These are phyloP conservation scores for Tetranychus piercei DNA, from an alignment of 2,888 invertebrate genomes.

Conservation along the genomic window DNA sequence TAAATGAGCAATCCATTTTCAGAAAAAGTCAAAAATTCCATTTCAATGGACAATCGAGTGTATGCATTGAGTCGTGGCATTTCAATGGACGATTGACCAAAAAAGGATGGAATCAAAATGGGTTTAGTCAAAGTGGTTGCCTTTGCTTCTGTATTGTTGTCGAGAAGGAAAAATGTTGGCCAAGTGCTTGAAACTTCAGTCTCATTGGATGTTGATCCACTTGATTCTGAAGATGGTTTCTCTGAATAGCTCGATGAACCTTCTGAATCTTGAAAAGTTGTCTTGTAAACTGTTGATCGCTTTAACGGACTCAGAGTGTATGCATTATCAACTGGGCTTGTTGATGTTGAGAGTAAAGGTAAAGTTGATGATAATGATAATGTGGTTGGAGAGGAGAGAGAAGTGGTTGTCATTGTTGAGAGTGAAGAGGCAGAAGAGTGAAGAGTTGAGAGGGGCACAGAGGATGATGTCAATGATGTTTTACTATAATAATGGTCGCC, in stretches of 20 bases:
- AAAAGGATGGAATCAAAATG: conserved; percentile 47
- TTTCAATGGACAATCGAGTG: conserved; percentile 62
- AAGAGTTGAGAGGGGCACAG: too few species aligned
- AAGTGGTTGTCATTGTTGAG: not conserved
- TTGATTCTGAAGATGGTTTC: not conserved
- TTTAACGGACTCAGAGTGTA: conserved; percentile 26
- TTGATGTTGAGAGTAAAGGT: not conserved
- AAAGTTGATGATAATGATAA: not conserved
- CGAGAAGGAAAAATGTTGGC: not conserved
- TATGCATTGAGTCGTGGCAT: conserved; percentile 60
- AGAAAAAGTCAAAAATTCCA: conserved; percentile 64
- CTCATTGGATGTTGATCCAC: not conserved
- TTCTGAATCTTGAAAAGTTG: conserved; percentile 25
- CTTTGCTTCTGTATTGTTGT: not conserved
- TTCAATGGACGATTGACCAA: conserved; percentile 57
- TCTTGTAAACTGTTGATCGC: conserved; percentile 26
- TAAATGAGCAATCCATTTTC: conserved; percentile 65
- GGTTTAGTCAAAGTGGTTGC: conserved; percentile 9
- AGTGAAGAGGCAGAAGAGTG: not conserved
- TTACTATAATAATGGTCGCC: not conserved
- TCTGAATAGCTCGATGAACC: not conserved
- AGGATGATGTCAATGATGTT: not conserved
- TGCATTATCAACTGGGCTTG: conserved; percentile 5
- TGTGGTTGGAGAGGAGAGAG: not conserved
- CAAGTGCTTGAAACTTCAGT: not conserved